Evolutionary conservation across 2,888 invertebrate genomes (phyloP), one percentile per base, ranked within the genome.

Genomic region (Dastarcus helophoroides): DNA sequence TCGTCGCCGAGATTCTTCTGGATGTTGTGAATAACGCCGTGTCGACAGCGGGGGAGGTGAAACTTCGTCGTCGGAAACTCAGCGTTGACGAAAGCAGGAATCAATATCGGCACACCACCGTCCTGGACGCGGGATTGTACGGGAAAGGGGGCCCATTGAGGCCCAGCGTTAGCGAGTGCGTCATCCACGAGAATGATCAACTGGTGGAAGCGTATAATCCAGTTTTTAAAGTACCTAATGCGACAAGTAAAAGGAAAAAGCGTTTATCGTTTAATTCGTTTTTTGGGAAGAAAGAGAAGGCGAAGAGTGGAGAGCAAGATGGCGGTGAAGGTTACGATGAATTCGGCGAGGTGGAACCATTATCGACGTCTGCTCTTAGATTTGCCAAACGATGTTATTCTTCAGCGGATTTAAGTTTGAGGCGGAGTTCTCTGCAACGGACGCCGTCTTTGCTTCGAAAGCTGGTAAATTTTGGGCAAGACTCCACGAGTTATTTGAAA

Each of bases 371-470:
- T 8, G 9, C 6, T 8, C n/a, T n/a, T n/a, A 8, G 9, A 6
- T 10, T 21, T 19, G 32, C 33, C 12, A 23, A 38, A 16, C 36
- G 38, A 21, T 43, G 39, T 13, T 36, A 40, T 9, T 44, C 44
- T 4, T 47, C 54, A 9, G 31, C 51, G 22, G 56, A 57, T 27
- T 41, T 56, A 8, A 47, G 39, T 2, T 32, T 35, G 40, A 43
- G 15, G 31, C 32, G 9, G 28, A 30, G 30, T 8, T 31, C 39
- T 7, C 30, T 51, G 2, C 42, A 47, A 7, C 41, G 56, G 8
- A 53, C 52, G 4, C 48, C 54, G 1, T 58, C 59, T 3, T 51
- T 60, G 22, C 46, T 60, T 4, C 54, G 54, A 40, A 57, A 54
- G 37, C 40, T 53, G 6, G 41, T 54, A 3, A 42, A 46, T 28